Percentiles rank a stretch among this genome's conserved stretches.
Conservation (phyloP, 2,113 vertebrate genomes). For the Neogale vison region DNA sequence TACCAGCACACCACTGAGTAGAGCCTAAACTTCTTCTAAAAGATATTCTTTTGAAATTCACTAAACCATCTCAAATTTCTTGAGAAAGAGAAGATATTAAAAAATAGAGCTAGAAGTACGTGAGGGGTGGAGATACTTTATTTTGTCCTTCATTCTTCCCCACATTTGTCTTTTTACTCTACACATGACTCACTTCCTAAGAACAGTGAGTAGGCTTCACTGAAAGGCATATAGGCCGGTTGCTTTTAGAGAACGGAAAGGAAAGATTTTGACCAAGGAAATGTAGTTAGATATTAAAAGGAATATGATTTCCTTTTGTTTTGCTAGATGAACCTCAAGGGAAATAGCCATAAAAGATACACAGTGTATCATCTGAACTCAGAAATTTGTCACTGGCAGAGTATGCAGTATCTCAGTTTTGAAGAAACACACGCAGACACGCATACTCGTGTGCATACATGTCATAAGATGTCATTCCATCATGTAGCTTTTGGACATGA, state of each 20-base stretch:
- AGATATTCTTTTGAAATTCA: not conserved
- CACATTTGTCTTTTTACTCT: not conserved
- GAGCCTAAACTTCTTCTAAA: not conserved
- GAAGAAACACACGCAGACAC: not conserved
- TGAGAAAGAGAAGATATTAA: not conserved
- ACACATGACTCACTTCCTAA: not conserved
- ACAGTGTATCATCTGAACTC: not conserved
- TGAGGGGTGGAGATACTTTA: not conserved
- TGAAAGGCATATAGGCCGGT: not conserved
- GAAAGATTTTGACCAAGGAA: not conserved
- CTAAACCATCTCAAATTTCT: not conserved
- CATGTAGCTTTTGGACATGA: conserved; percentile 15
- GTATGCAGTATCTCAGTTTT: conserved; percentile 14
- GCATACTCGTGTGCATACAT: not conserved
- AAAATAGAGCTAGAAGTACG: not conserved
- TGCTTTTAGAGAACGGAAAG: not conserved
- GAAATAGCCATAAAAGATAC: not conserved
- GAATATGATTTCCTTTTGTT: not conserved
- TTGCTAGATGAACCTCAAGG: not conserved
- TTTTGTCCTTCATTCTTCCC: not conserved
- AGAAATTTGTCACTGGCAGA: not conserved
- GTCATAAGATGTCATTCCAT: conserved; percentile 28
- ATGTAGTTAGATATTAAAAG: not conserved
- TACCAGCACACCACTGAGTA: not conserved
- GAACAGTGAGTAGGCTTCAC: not conserved